These are phyloP conservation scores for Coccyzus lansbergi DNA, from an alignment of 2,797 vertebrate species.

Conservation along the genomic window DNA sequence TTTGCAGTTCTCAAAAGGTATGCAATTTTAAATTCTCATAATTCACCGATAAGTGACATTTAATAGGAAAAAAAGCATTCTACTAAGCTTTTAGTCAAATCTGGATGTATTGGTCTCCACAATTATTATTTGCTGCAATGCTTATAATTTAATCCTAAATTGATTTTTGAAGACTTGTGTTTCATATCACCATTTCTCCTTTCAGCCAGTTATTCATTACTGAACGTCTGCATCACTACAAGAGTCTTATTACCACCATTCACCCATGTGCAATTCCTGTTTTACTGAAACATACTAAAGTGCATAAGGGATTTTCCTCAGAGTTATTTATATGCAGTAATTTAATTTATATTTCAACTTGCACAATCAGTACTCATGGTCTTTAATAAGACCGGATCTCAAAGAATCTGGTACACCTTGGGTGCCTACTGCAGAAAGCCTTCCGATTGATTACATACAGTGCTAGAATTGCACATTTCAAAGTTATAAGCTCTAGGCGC, in stretches of 20 bases:
- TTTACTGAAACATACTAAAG: constrained; percentile 27
- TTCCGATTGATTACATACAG: not conserved
- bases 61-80: not conserved
- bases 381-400: not conserved
- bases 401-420: not conserved
- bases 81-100: constrained; percentile 50
- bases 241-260: not conserved
- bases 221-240: not conserved
- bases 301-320: constrained; percentile 5
- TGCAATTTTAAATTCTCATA: not conserved
- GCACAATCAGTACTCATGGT: not conserved
- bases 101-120: constrained; percentile 42
- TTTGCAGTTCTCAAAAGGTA: constrained; percentile 11
- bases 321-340: not conserved
- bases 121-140: constrained; percentile 41
- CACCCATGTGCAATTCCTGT: not conserved
- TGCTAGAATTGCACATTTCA: not conserved
- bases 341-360: not conserved
- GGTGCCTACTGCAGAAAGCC: not conserved
- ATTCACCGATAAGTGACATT: constrained; percentile 22
- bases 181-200: not conserved
- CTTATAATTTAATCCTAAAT: constrained; percentile 2
- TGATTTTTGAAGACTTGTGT: constrained; percentile 11
- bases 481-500: not conserved
- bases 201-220: not conserved